These are phyloP conservation scores for Apis dorsata DNA, from an alignment of 1,140 invertebrate species.

Conservation along the genomic window DNA sequence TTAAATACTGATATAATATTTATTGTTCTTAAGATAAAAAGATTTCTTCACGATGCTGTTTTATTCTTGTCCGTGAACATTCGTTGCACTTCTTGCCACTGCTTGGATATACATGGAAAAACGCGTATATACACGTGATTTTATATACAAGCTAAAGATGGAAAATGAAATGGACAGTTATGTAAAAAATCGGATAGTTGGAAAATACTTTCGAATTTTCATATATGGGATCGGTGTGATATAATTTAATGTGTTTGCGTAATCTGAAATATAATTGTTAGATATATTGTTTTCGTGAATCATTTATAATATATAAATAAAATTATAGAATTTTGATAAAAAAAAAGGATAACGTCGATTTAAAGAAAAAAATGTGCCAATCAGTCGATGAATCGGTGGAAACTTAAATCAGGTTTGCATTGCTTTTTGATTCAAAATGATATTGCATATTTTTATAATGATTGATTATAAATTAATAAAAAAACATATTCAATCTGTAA, in stretches of 20 bases:
- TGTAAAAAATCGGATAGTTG: too few species aligned
- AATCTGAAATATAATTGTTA: neutral
- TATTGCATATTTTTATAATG: fast-evolving
- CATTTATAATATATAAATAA: neutral
- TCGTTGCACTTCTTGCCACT: neutral
- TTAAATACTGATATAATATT: conserved; percentile 38
- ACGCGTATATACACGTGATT: too few species aligned
- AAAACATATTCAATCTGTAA: too few species aligned
- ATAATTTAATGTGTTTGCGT: neutral
- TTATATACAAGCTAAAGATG: neutral
- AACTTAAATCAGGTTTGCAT: neutral
- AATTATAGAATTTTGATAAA: neutral
- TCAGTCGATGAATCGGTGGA: neutral
- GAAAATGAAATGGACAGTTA: neutral
- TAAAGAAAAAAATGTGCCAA: conserved; percentile 4
- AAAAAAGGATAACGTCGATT: neutral
- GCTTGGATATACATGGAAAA: conserved; percentile 6
- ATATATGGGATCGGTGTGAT: neutral
- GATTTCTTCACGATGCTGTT: conserved; percentile 29
- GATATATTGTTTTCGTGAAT: neutral
- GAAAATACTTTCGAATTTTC: neutral
- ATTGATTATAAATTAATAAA: neutral
- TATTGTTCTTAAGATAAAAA: conserved; percentile 20
- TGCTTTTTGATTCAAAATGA: neutral
- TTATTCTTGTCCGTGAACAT: conserved; percentile 29